phyloP scores from a whole-genome alignment of 2,888 invertebrate genomes.

The Daptonema setosum region DNA sequence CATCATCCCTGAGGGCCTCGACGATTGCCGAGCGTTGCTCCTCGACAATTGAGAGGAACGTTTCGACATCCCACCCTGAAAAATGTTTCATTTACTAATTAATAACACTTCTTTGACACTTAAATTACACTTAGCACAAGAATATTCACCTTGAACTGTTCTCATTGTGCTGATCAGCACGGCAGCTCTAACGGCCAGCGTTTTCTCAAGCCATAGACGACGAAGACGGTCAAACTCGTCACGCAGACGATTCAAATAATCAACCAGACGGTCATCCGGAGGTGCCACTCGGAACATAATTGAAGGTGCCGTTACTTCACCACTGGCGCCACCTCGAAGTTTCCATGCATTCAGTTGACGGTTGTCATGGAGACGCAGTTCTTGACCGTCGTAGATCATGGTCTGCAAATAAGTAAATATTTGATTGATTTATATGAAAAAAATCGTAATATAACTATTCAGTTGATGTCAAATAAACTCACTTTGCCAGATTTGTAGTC shows the following conservation, averaged over 20 bases:
- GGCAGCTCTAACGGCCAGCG: slow-evolving; percentile 68
- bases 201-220: slow-evolving; percentile 73
- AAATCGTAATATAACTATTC: no score
- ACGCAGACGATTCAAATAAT: slow-evolving; percentile 38
- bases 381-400: slow-evolving; percentile 67
- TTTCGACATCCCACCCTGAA: slow-evolving; percentile 24
- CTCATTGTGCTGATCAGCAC: slow-evolving; percentile 94
- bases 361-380: slow-evolving; percentile 73
- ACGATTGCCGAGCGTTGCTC: slow-evolving; percentile 77
- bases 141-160: slow-evolving; percentile 46
- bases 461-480: slow-evolving; percentile 22
- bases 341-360: slow-evolving; percentile 79
- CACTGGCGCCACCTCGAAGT: slow-evolving; percentile 57
- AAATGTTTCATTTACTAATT: not conserved
- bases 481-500: slow-evolving; percentile 67
- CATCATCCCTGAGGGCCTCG: slow-evolving; percentile 76
- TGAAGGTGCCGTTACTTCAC: slow-evolving; percentile 52
- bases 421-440: not conserved
- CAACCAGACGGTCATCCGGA: slow-evolving; percentile 73
- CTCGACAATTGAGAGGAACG: slow-evolving; percentile 79
- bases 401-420: slow-evolving; percentile 25
- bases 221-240: slow-evolving; percentile 45
- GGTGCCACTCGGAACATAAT: slow-evolving; percentile 83
- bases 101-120: not conserved
- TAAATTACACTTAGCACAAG: not conserved